Evolutionary conservation across 2,888 invertebrate genomes (phyloP), one percentile per base, ranked within the genome.

Genomic region (Cheilosia pagana): DNA sequence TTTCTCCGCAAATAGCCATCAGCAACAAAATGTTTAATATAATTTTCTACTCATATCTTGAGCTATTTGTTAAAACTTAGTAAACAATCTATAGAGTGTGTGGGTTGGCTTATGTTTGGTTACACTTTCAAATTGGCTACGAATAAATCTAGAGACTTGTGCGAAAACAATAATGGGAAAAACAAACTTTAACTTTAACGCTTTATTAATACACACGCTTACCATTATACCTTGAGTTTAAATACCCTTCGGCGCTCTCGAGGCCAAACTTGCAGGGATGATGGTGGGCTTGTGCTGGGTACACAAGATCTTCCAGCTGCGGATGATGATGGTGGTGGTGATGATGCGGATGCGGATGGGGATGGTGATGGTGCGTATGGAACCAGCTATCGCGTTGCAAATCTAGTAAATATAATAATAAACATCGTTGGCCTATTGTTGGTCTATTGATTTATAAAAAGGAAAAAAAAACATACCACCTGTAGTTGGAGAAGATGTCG

Each of bases 141-240:
- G 48, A 68, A 14, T 23, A n/a, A n/a, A 31, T 19, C n/a, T 14
- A 31, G 0, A 16, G 31, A 16, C 16, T 43, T 67, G 25, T 48
- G 25, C 53, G 28, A 28, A 50, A 60, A 68, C 19, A 55, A 35
- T 35, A 41, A 62, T 74, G 45, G 14, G 21, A 31, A 60, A 55
- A 82, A 68, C 62, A 82, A 79, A 79, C 78, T 68, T 74, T 74
- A 79, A 79, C 78, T 68, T 74, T 74, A 70, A 79, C 63, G 79
- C 83, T 78, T 79, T 74, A 79, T 79, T 68, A 81, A 82, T 72
- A 79, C 86, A 88, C 88, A 87, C 88, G 89, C 91, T 91, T 90
- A 91, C 91, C 91, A 88, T 91, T 91, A 88, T 91, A 91, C 90
- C 91, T 90, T 88, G 91, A 89, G 88, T 89, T 91, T 85, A 92